Conservation (phyloP, 1,140 invertebrate species). For the Thereuonema tuberculata region DNA sequence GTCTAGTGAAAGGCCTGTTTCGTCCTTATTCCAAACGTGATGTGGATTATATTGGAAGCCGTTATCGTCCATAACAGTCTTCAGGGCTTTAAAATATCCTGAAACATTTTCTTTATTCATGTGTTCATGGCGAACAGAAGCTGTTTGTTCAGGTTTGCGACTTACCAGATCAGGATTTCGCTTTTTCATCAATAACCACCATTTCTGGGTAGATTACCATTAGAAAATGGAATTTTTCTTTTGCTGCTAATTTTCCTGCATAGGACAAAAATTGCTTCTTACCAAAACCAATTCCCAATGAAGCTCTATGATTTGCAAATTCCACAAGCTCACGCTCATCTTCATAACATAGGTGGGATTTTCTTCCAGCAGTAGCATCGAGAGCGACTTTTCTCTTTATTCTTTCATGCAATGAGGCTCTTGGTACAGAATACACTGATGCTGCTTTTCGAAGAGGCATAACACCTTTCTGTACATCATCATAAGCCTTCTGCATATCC, state of each 20-base stretch:
- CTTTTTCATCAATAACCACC: neutral
- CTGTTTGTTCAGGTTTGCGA: neutral
- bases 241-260: slow-evolving; percentile 3
- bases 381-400: neutral
- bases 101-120: neutral
- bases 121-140: neutral
- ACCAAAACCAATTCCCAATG: neutral
- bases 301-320: neutral
- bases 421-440: neutral
- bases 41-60: neutral
- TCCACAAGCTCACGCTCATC: neutral
- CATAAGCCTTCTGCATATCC: neutral
- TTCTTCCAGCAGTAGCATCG: neutral
- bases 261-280: neutral
- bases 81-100: neutral
- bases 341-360: neutral
- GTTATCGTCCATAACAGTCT: neutral
- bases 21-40: neutral
- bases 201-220: neutral
- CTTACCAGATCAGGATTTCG: neutral
- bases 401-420: neutral
- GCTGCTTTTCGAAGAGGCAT: neutral
- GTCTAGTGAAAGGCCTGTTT: neutral
- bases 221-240: neutral
- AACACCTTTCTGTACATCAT: neutral